These are phyloP conservation scores for Campoplex capitator DNA, from an alignment of 2,888 invertebrate species.

Conservation along the genomic window DNA sequence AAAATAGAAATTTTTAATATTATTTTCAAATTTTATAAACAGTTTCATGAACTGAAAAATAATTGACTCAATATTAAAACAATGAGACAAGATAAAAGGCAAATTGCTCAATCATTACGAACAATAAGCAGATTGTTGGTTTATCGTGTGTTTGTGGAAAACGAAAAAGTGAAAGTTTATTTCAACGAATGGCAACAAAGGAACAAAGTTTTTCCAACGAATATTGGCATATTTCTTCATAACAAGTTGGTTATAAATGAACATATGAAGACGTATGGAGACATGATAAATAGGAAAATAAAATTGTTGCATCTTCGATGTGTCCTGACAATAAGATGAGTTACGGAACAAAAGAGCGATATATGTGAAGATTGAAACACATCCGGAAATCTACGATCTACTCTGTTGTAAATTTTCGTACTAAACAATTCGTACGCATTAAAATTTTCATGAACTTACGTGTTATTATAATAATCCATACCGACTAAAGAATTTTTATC, in stretches of 20 bases:
- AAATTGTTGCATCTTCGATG: neutral
- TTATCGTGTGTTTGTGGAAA: neutral
- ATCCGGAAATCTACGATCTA: neutral
- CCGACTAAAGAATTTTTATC: constrained; percentile 32
- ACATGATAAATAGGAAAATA: neutral
- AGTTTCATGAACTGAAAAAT: neutral
- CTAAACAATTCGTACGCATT: neutral
- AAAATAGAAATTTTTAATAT: neutral
- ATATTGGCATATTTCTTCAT: neutral
- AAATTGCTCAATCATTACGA: constrained; percentile 9
- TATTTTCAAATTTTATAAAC: neutral
- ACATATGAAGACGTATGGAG: neutral
- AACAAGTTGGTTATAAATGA: neutral
- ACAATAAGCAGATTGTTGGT: constrained; percentile 41
- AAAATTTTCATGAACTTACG: constrained; percentile 48
- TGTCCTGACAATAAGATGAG: constrained; percentile 12
- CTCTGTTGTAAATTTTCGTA: neutral
- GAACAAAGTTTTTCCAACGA: constrained; percentile 5
- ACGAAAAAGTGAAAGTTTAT: constrained; percentile 45
- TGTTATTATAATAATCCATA: constrained; percentile 64
- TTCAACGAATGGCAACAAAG: constrained; percentile 1
- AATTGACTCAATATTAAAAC: neutral
- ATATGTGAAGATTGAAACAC: neutral
- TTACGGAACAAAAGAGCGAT: constrained; percentile 19
- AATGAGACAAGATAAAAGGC: neutral